Percentiles rank a stretch among this genome's conserved stretches.
Evolutionary conservation across 2,113 vertebrate genomes (phyloP).

Genomic region (Bos indicus): DNA sequence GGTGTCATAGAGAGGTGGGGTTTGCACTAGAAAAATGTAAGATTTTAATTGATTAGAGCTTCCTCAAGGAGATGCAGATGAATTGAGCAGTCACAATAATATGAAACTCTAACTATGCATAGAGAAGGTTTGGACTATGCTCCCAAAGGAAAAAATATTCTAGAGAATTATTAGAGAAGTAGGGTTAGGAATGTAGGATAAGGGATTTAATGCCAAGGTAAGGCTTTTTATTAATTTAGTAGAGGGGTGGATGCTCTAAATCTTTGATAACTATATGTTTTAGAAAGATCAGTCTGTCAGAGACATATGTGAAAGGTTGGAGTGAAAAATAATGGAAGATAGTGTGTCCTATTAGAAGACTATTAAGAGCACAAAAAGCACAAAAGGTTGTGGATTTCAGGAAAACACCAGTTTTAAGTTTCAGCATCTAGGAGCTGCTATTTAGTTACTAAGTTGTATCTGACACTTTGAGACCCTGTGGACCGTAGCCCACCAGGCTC

Average conservation of each 20-base stretch:
- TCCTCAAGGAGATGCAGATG: neutral
- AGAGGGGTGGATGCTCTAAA: neutral
- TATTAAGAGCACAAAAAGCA: neutral
- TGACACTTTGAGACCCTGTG: neutral
- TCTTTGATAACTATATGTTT: neutral
- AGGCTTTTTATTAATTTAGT: neutral
- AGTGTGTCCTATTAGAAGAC: neutral
- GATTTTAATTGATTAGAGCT: neutral
- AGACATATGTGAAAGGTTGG: neutral
- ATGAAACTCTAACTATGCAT: neutral
- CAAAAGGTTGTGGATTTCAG: neutral
- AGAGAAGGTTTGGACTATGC: neutral
- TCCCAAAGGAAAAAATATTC: neutral
- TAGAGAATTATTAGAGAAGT: neutral
- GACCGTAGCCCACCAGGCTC: too few relatives aligned
- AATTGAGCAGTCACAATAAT: neutral
- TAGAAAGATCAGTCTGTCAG: neutral
- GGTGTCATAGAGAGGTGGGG: neutral
- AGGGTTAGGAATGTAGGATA: neutral
- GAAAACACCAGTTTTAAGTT: neutral
- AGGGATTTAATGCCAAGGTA: neutral
- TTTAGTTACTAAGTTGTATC: neutral
- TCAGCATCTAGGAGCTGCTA: neutral
- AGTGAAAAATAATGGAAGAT: neutral
- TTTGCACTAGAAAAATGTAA: neutral